These are phyloP conservation scores for Ptilorrhoa leucosticta DNA, from an alignment of 2,113 vertebrate species.

Conservation along the genomic window DNA sequence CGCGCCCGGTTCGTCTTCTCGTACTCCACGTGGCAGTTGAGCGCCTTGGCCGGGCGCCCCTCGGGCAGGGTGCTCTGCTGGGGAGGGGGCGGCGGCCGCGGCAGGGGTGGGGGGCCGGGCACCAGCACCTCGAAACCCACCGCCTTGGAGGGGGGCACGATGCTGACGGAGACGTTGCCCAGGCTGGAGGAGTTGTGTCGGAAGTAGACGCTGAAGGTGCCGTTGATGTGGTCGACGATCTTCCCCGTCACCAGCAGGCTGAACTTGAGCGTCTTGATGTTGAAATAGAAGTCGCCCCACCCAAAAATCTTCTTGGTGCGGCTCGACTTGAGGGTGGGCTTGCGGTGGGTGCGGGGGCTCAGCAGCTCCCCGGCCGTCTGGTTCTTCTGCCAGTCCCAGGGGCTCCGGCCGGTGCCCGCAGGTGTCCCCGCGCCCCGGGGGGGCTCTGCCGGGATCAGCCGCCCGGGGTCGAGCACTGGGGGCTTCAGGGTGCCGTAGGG, in stretches of 20 bases:
- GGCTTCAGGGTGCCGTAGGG: slow-evolving; percentile 78
- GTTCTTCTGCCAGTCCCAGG: slow-evolving; percentile 79
- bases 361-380: slow-evolving; percentile 76
- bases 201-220: slow-evolving; percentile 96
- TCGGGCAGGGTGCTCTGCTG: slow-evolving; percentile 83
- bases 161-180: slow-evolving; percentile 92
- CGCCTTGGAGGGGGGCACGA: slow-evolving; percentile 89
- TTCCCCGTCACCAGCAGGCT: slow-evolving; percentile 88
- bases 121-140: slow-evolving; percentile 88
- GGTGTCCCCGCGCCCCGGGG: background rate
- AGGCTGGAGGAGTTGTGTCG: slow-evolving; percentile 95
- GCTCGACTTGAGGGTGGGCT: slow-evolving; percentile 83
- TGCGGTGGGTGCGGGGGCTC: slow-evolving; percentile 82
- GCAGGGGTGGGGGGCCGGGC: slow-evolving; percentile 6
- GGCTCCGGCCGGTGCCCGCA: slow-evolving; percentile 47
- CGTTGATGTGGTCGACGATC: slow-evolving; percentile 97
- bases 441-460: slow-evolving; percentile 73
- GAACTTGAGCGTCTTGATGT: slow-evolving; percentile 90
- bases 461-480: slow-evolving; percentile 63
- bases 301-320: slow-evolving; percentile 96
- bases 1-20: slow-evolving; percentile 94
- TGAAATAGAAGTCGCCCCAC: slow-evolving; percentile 98
- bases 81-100: background rate
- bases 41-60: slow-evolving; percentile 85
- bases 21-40: slow-evolving; percentile 95